Percentiles rank a stretch among this genome's conserved stretches.
Conservation (phyloP, 2,888 invertebrate species). For the Lingula anatina region DNA sequence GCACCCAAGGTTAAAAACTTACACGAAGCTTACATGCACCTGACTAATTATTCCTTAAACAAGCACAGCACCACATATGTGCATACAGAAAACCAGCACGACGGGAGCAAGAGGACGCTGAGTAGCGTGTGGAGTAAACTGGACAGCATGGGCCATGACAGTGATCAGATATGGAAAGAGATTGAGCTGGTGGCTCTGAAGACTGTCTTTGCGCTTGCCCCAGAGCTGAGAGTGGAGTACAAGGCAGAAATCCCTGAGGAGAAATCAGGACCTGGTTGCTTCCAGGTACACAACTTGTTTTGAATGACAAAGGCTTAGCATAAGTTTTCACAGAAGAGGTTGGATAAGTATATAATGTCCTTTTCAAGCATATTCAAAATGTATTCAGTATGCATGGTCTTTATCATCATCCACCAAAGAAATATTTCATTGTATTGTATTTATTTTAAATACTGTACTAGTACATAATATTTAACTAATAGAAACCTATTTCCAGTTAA, state of each 20-base stretch:
- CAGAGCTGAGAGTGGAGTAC: slow-evolving; percentile 52
- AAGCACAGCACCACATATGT: slow-evolving; percentile 52
- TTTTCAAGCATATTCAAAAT: too few species aligned
- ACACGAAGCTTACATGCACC: slow-evolving; percentile 53
- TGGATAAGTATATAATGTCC: too few species aligned
- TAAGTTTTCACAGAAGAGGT: too few species aligned
- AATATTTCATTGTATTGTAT: too few species aligned
- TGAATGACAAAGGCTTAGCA: too few species aligned
- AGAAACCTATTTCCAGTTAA: too few species aligned
- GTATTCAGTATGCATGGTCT: too few species aligned
- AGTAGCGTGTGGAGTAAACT: slow-evolving; percentile 51
- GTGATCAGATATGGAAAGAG: slow-evolving; percentile 48
- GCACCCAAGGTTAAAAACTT: slow-evolving; percentile 52
- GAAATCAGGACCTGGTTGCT: slow-evolving; percentile 53
- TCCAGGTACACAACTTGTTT: slow-evolving; percentile 55
- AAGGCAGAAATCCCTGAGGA: slow-evolving; percentile 41
- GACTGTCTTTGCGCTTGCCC: slow-evolving; percentile 54
- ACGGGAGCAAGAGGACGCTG: slow-evolving; percentile 54
- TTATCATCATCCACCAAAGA: too few species aligned
- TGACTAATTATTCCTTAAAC: slow-evolving; percentile 57
- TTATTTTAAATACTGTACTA: too few species aligned
- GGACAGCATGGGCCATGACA: slow-evolving; percentile 42
- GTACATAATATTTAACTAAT: too few species aligned
- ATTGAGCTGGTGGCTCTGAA: slow-evolving; percentile 54
- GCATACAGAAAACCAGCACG: slow-evolving; percentile 44